Evolutionary conservation across 1,140 invertebrate species (phyloP).

Genomic region (Zaprionus davidi): DNA sequence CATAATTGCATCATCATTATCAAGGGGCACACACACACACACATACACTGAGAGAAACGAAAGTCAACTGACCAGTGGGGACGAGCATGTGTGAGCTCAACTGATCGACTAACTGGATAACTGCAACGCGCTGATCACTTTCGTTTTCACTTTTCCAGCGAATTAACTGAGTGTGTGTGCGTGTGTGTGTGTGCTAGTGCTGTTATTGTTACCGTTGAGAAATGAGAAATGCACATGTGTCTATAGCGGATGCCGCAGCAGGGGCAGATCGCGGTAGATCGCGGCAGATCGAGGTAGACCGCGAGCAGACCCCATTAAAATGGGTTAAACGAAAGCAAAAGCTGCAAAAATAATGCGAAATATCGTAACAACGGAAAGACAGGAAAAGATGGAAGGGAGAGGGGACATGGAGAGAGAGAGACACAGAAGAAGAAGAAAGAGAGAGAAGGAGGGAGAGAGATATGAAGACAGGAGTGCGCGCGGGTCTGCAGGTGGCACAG

Average conservation of each 20-base stretch:
- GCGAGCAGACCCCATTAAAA: constrained; percentile 54
- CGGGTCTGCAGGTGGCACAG: constrained; percentile 64
- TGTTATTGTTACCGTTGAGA: constrained; percentile 46
- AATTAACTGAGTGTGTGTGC: constrained; percentile 59
- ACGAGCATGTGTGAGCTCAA: constrained; percentile 39
- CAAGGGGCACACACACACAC: constrained; percentile 21
- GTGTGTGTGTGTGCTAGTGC: constrained; percentile 28
- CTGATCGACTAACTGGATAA: constrained; percentile 54
- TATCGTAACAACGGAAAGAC: constrained; percentile 65
- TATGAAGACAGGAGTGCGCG: constrained; percentile 3
- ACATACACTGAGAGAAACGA: constrained; percentile 52
- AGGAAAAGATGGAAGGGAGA: background rate
- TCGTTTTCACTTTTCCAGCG: constrained; percentile 82
- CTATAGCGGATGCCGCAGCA: constrained; percentile 62
- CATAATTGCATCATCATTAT: constrained; percentile 55
- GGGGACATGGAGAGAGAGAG: background rate
- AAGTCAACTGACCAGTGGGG: constrained; percentile 63
- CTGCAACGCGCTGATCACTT: constrained; percentile 58
- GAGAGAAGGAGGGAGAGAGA: constrained; percentile 14
- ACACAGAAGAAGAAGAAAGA: background rate
- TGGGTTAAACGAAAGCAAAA: constrained; percentile 82
- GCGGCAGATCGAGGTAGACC: constrained; percentile 10
- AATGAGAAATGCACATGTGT: constrained; percentile 50
- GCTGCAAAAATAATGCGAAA: constrained; percentile 57
- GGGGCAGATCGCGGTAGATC: constrained; percentile 13